Percentiles rank a stretch among this genome's conserved stretches.
These are phyloP conservation scores for Synodontis membranacea DNA, from an alignment of 2,113 vertebrate species.

Conservation along the genomic window DNA sequence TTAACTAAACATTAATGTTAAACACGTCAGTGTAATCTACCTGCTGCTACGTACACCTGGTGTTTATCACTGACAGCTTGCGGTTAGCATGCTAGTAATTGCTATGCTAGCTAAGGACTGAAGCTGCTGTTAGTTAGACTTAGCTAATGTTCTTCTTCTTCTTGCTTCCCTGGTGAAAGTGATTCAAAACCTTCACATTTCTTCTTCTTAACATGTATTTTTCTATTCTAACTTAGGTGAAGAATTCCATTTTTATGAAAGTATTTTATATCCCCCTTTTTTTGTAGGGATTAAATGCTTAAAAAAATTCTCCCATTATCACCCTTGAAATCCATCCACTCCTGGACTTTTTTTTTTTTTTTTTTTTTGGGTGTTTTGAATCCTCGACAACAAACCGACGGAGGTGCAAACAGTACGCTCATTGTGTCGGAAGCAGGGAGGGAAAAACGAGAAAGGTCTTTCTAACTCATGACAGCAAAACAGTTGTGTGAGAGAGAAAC, in stretches of 20 bases:
- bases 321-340: not conserved
- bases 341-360: constrained; percentile 15
- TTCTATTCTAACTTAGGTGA: not conserved
- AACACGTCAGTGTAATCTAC: not conserved
- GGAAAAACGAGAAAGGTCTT: constrained; percentile 28
- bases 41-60: not conserved
- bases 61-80: not conserved
- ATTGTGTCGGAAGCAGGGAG: constrained; percentile 52
- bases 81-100: not conserved
- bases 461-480: constrained; percentile 51
- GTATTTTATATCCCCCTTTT: not conserved
- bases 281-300: not conserved
- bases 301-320: not conserved
- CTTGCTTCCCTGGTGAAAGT: not conserved
- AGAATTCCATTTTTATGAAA: not conserved
- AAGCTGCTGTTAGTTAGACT: not conserved
- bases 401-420: constrained; percentile 51
- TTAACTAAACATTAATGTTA: not conserved
- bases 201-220: too few relatives aligned
- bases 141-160: not conserved
- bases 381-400: not conserved
- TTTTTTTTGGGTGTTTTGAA: not conserved
- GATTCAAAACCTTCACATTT: not conserved
- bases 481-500: constrained; percentile 32
- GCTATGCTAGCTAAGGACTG: not conserved